These are phyloP conservation scores for Saguinus imperator DNA, from an alignment of 2,113 vertebrate species.

Conservation along the genomic window DNA sequence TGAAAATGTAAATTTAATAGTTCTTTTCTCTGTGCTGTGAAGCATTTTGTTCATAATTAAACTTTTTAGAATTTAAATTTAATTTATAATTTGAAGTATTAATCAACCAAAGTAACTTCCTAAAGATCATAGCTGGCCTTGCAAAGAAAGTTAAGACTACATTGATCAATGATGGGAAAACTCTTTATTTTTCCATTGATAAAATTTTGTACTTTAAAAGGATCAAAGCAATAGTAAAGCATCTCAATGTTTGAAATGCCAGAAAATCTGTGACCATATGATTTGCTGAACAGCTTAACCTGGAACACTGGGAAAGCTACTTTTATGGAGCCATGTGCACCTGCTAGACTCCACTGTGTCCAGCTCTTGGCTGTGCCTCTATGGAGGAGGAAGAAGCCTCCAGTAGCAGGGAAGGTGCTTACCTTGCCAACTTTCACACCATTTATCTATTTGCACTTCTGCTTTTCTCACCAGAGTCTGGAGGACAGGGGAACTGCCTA, in stretches of 20 bases:
- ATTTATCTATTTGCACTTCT: not conserved
- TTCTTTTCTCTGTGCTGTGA: not conserved
- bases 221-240: not conserved
- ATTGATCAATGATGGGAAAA: not conserved
- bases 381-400: not conserved
- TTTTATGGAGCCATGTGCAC: not conserved
- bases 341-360: fast-evolving
- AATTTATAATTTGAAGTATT: slow-evolving; percentile 17
- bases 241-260: not conserved
- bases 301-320: not conserved
- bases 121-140: not conserved
- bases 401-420: not conserved
- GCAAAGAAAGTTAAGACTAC: not conserved
- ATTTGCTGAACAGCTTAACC: not conserved
- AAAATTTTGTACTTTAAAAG: slow-evolving; percentile 1
- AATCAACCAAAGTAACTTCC: not conserved
- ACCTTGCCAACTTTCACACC: not conserved
- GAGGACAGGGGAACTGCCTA: not conserved
- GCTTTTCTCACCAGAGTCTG: slow-evolving; percentile 20
- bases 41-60: slow-evolving; percentile 26
- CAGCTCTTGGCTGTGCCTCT: not conserved
- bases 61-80: slow-evolving; percentile 14
- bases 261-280: not conserved
- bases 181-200: not conserved
- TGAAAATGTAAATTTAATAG: not conserved